phyloP scores from a whole-genome alignment of 2,113 vertebrate species.

The Heterotilapia buettikoferi region DNA sequence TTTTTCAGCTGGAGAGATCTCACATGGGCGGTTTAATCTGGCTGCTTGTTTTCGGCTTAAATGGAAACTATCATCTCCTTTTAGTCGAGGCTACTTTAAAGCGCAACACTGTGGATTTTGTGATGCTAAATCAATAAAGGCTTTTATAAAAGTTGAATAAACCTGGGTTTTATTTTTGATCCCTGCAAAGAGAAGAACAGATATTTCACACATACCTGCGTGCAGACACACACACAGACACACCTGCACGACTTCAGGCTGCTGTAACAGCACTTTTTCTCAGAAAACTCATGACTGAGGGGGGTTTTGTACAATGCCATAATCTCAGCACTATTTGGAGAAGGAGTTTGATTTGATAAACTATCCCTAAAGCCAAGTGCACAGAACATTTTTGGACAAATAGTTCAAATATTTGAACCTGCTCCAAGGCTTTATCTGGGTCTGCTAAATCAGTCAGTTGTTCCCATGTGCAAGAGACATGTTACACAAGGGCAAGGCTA shows the following conservation, averaged over 20 bases:
- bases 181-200: not conserved
- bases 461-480: slow-evolving; percentile 32
- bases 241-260: slow-evolving; percentile 30
- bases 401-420: slow-evolving; percentile 59
- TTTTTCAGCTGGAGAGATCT: not conserved
- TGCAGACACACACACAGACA: not conserved
- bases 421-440: slow-evolving; percentile 57
- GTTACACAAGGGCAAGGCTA: not conserved
- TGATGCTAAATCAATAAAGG: not conserved
- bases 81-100: not conserved
- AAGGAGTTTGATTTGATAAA: slow-evolving; percentile 51
- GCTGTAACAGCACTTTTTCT: slow-evolving; percentile 32
- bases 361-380: slow-evolving; percentile 45
- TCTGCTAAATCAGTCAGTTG: slow-evolving; percentile 33
- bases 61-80: not conserved
- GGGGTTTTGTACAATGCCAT: not conserved
- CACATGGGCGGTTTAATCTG: not conserved
- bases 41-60: not conserved
- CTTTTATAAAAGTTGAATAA: slow-evolving; percentile 9
- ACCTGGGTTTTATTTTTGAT: not conserved
- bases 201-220: not conserved
- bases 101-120: not conserved
- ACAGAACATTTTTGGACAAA: slow-evolving; percentile 53
- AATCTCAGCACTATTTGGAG: slow-evolving; percentile 43
- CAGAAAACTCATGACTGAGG: slow-evolving; percentile 27